Evolutionary conservation across 2,797 vertebrate species (phyloP), one percentile per base, ranked within the genome.

Genomic region (Tokudaia tokunoshimensis): DNA sequence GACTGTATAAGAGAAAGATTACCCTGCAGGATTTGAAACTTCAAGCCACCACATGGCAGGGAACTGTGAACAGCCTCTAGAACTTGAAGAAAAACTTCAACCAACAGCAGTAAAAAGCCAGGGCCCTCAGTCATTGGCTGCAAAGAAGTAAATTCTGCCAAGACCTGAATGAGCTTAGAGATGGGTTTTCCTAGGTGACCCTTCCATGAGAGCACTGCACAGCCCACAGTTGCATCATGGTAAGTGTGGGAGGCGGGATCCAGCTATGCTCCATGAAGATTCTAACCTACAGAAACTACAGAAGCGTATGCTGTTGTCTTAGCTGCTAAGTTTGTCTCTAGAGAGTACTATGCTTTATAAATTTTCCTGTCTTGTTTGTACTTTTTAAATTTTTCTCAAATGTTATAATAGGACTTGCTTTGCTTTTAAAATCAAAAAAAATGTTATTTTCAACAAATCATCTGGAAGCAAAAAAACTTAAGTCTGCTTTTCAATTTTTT

Each of bases 371-470:
- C 91, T 97, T 96, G 96, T 95, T 96, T 97, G 93, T 95, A 96
- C 96, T 95, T 96, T 89, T 94, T 83, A 94, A 97, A 97, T 95
- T 97, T 97, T 92, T 94, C 96, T 92, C 94, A 96, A 97, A 84
- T 82, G 91, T 97, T 95, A 97, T 95, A 97, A 97, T 94, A 97
- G 97, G 96, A 94, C 95, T 96, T 97, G 89, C 92, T 96, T 97
- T 96, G 85, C 96, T 96, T 98, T 97, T 98, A 96, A 97, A 97
- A 94, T 94, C 78, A 94, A 97, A 97, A 93, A 97, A 97, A 85
- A 98, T 96, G 86, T 97, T 97, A 96, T 93, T 98, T 97, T 96
- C 90, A 97, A 96, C 94, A 96, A 97, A 97, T 98, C 96, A 98
- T 97, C 96, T 97, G 94, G 88, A 97, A 93, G 94, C 74, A 96